Percentiles rank a stretch among this genome's conserved stretches.
Evolutionary conservation across 2,797 vertebrate species (phyloP).

Genomic region (Crax fasciolata): DNA sequence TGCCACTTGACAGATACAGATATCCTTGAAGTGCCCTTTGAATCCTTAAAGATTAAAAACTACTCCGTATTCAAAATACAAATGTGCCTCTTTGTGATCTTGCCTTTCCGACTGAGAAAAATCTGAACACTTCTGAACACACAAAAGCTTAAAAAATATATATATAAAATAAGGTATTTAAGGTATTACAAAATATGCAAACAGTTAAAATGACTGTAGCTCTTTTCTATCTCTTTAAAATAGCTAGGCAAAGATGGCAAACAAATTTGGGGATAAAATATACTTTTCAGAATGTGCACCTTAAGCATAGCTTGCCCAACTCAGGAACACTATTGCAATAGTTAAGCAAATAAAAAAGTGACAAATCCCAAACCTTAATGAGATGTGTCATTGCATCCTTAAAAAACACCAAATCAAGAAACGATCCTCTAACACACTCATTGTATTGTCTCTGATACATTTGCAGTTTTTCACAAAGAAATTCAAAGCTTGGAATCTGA

Average conservation of each 20-base stretch:
- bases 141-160: not conserved
- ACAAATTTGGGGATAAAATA: not conserved
- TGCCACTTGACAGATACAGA: not conserved
- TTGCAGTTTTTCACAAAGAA: slow-evolving; percentile 80
- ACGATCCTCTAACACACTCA: slow-evolving; percentile 80
- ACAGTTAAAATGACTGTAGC: not conserved
- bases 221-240: not conserved
- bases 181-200: not conserved
- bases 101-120: not conserved
- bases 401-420: slow-evolving; percentile 86
- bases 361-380: slow-evolving; percentile 77
- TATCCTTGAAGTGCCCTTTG: not conserved
- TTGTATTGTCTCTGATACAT: slow-evolving; percentile 82
- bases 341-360: not conserved
- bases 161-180: not conserved
- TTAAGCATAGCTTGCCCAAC: not conserved
- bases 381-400: slow-evolving; percentile 86
- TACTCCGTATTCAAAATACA: not conserved
- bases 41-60: not conserved
- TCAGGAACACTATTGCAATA: not conserved
- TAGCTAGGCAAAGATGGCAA: not conserved
- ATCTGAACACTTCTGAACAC: not conserved
- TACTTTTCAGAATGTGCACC: not conserved
- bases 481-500: slow-evolving; percentile 81
- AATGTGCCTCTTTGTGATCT: not conserved